A percentile compares a stretch with the other conserved stretches of the same genome.
These are phyloP conservation scores for Chelonus insularis DNA, from an alignment of 1,140 invertebrate genomes.

Conservation along the genomic window DNA sequence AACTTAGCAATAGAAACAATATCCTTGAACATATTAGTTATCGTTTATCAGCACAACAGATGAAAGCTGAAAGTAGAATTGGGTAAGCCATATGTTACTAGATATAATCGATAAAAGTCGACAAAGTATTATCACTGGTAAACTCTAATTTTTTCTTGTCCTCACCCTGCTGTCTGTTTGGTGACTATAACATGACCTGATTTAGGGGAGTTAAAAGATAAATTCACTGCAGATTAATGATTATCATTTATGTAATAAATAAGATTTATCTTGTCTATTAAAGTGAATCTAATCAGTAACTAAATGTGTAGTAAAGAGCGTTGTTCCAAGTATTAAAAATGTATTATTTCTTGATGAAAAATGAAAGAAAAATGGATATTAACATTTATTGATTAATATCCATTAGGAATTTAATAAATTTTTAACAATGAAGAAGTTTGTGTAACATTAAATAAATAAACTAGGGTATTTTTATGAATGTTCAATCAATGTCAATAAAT, in stretches of 20 bases:
- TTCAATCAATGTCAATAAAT: too few species aligned
- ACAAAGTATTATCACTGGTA: slow-evolving; percentile 51
- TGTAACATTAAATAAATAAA: too few species aligned
- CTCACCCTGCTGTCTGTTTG: slow-evolving; percentile 11
- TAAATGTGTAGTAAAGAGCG: too few species aligned
- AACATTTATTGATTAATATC: too few species aligned
- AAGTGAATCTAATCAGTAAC: neutral
- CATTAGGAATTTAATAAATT: too few species aligned
- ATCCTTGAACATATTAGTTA: slow-evolving; percentile 46
- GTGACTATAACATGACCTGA: slow-evolving; percentile 26
- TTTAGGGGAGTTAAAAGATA: slow-evolving; percentile 40
- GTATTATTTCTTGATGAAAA: neutral
- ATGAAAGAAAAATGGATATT: too few species aligned
- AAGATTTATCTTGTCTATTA: neutral
- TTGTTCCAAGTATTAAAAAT: too few species aligned
- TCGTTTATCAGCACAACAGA: slow-evolving; percentile 47
- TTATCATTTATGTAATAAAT: slow-evolving; percentile 7
- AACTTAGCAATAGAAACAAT: slow-evolving; percentile 33
- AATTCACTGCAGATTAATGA: slow-evolving; percentile 42
- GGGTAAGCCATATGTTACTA: slow-evolving; percentile 57
- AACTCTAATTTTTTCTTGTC: slow-evolving; percentile 25
- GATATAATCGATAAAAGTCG: slow-evolving; percentile 59
- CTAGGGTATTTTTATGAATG: too few species aligned
- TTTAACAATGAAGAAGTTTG: too few species aligned
- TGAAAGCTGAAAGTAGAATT: slow-evolving; percentile 33